A percentile compares a stretch with the other conserved stretches of the same genome.
phyloP scores from a whole-genome alignment of 2,888 invertebrate genomes.

The Gymnoscelis rufifasciata region DNA sequence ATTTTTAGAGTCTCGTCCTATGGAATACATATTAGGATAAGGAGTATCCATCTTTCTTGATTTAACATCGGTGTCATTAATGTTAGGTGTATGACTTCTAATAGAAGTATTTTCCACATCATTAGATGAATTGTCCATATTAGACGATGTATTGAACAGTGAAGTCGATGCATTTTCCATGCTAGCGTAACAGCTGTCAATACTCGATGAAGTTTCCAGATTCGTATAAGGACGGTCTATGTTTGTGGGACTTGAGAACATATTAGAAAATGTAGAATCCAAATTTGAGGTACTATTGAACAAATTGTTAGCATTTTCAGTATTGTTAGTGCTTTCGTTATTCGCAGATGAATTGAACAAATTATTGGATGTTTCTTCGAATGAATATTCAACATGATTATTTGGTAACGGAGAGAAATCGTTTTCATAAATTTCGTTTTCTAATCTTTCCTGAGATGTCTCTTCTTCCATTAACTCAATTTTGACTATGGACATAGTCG shows the following conservation, averaged over 20 bases:
- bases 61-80: not conserved
- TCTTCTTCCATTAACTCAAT: constrained; percentile 56
- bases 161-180: constrained; percentile 13
- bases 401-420: constrained; percentile 19
- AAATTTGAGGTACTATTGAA: constrained; percentile 6
- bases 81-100: constrained; percentile 1
- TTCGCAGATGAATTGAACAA: constrained; percentile 10
- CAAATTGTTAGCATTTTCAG: constrained; percentile 4
- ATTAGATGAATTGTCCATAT: constrained; percentile 6
- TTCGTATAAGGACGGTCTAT: constrained; percentile 8
- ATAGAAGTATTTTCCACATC: constrained; percentile 4
- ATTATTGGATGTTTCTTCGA: constrained; percentile 15
- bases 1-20: constrained; percentile 7
- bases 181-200: constrained; percentile 11
- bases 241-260: constrained; percentile 7
- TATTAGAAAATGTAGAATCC: constrained; percentile 10
- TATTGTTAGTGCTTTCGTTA: not conserved
- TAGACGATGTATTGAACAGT: constrained; percentile 11
- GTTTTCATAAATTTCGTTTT: constrained; percentile 36
- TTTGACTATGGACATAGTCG: constrained; percentile 50
- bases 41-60: constrained; percentile 1
- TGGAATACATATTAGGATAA: constrained; percentile 5
- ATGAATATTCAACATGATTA: constrained; percentile 19
- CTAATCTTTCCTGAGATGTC: constrained; percentile 44
- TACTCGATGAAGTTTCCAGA: constrained; percentile 10